Base-by-base conservation (phyloP, 2,888 invertebrate genomes). In the Blastobasis lacticolella region DNA sequence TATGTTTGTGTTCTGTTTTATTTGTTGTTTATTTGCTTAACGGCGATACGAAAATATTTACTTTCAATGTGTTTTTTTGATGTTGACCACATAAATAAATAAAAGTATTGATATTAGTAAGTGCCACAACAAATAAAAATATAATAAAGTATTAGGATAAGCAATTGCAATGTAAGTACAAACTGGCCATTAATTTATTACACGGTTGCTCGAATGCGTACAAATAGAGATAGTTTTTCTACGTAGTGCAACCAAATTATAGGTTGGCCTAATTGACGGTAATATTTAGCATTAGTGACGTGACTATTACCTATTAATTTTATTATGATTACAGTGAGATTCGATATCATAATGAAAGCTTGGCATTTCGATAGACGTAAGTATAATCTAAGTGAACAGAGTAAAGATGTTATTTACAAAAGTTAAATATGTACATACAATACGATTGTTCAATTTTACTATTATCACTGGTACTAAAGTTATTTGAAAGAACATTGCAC, bases 341-440 rank as follows among this genome's bases (percentile, higher is more conserved):
- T 67, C 60, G 64, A 64, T 67, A 69, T 70, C 68, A 67, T 23
- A 23, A 68, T 64, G 64, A 62, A 69, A 69, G 68, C 62, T 60
- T 70, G 73, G 79, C 79, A 79, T 81, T 79, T 80, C 64, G 61
- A 62, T 73, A 75, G 66, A 57, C 42, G n/a, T 74, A 70, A 71
- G 70, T 54, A 69, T 69, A 68, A 58, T 50, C 44, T 71, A 63
- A 67, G 66, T 73, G 69, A 63, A 65, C 45, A 47, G 45, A 23
- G 9, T n/a, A 51, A 44, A 54, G 36, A 45, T 53, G 46, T 51
- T 52, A 51, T 51, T 51, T 56, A 52, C 37, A 46, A 50, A 45
- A 47, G 46, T 51, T 49, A 50, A 23, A 23, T 23, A 23, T 48
- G 43, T 44, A 50, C 43, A 53, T 44, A 50, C 43, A 53, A 44